A percentile compares a stretch with the other conserved stretches of the same genome.
Conservation (phyloP, 2,113 vertebrate species). For the Nothobranchius furzeri region DNA sequence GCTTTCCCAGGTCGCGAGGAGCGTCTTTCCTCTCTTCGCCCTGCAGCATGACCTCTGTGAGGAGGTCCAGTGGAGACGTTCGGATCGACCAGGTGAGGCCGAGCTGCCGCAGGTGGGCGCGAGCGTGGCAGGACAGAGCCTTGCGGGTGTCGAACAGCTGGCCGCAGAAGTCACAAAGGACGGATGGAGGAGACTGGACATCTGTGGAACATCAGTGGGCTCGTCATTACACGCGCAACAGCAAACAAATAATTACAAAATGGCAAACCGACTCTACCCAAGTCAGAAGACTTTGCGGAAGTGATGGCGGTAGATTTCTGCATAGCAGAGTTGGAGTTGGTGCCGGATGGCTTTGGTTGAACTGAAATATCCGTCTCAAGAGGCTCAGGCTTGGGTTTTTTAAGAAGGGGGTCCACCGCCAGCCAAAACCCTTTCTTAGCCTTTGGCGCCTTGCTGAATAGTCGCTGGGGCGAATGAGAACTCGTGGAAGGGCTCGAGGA, state of each 20-base stretch:
- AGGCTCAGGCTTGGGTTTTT: conserved; percentile 80
- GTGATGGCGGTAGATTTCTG: conserved; percentile 14
- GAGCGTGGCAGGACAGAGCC: conserved; percentile 91
- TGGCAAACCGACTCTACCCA: conserved; percentile 31
- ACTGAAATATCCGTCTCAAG: conserved; percentile 58
- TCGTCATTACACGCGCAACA: neutral
- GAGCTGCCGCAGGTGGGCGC: conserved; percentile 90
- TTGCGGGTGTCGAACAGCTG: conserved; percentile 94
- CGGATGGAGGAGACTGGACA: conserved; percentile 78
- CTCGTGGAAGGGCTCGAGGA: conserved; percentile 21
- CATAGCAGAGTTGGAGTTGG: neutral
- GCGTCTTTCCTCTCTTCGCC: conserved; percentile 76
- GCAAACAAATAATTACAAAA: neutral
- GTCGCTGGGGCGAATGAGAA: conserved; percentile 45
- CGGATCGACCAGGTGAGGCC: conserved; percentile 89
- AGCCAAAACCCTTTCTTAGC: conserved; percentile 77
- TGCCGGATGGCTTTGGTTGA: conserved; percentile 11
- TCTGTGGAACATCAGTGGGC: conserved; percentile 40
- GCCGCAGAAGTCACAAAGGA: conserved; percentile 90
- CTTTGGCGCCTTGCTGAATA: conserved; percentile 60
- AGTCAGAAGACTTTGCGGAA: conserved; percentile 23
- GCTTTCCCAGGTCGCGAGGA: conserved; percentile 46
- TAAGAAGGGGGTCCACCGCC: conserved; percentile 63
- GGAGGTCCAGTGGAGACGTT: conserved; percentile 88
- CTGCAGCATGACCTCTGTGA: conserved; percentile 85